These are phyloP conservation scores for Coptodon bakossiorum DNA, from an alignment of 2,113 vertebrate genomes.

Conservation along the genomic window DNA sequence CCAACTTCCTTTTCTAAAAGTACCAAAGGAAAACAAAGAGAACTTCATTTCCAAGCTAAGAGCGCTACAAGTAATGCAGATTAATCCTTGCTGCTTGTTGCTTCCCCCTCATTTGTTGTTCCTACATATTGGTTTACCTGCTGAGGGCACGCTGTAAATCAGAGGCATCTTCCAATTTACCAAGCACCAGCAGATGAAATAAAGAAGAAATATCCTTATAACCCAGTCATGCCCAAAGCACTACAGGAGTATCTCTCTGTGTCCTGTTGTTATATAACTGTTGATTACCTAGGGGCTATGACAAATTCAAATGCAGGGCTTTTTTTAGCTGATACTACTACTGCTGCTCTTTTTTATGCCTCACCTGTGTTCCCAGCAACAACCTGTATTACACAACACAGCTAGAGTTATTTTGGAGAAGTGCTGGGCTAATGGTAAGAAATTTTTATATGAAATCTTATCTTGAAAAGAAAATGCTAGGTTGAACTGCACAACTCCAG, in stretches of 20 bases:
- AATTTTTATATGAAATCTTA: not conserved
- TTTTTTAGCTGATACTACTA: not conserved
- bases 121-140: not conserved
- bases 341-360: not conserved
- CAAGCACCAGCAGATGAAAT: slow-evolving; percentile 3
- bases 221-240: slow-evolving; percentile 1
- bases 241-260: not conserved
- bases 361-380: not conserved
- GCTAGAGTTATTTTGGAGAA: not conserved
- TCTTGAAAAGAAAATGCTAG: not conserved
- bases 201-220: slow-evolving; percentile 8
- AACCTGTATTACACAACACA: not conserved
- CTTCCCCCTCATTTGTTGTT: slow-evolving; percentile 20
- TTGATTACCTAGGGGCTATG: not conserved
- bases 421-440: not conserved
- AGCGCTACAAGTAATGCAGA: slow-evolving; percentile 6
- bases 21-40: not conserved
- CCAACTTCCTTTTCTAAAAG: not conserved
- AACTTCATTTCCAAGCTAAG: not conserved
- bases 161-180: slow-evolving; percentile 25
- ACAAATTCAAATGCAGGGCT: not conserved
- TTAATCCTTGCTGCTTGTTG: not conserved
- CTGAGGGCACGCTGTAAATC: slow-evolving; percentile 29
- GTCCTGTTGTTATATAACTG: slow-evolving; percentile 8
- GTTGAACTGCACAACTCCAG: not conserved